Conservation (phyloP, 1,140 invertebrate species). For the Drosophila nannoptera region DNA sequence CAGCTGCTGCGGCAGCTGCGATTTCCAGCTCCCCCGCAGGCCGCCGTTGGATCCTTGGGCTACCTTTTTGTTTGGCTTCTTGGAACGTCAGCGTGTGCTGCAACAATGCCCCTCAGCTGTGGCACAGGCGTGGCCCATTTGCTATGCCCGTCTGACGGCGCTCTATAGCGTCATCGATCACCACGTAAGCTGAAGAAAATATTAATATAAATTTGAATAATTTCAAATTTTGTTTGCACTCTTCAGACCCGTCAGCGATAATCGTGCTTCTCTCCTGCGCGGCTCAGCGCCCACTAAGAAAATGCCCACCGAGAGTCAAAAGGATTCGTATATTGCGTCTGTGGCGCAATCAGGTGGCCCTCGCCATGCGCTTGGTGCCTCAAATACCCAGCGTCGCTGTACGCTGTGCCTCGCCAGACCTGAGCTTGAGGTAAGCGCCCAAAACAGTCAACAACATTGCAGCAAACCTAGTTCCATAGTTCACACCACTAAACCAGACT, state of each 20-base stretch:
- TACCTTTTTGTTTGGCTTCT: slow-evolving; percentile 90
- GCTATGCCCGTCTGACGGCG: slow-evolving; percentile 93
- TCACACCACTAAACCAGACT: slow-evolving; percentile 17
- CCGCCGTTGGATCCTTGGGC: slow-evolving; percentile 91
- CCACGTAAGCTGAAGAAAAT: slow-evolving; percentile 84
- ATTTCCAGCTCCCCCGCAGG: slow-evolving; percentile 51
- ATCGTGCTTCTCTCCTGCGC: slow-evolving; percentile 93
- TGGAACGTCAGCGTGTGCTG: slow-evolving; percentile 88
- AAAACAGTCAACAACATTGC: neutral
- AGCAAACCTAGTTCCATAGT: slow-evolving; percentile 11
- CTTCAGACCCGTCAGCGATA: slow-evolving; percentile 95
- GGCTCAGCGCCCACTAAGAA: slow-evolving; percentile 87
- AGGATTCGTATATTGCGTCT: slow-evolving; percentile 92
- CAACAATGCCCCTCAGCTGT: slow-evolving; percentile 91
- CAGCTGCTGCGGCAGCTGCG: slow-evolving; percentile 36
- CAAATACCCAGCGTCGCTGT: slow-evolving; percentile 89
- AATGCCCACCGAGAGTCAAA: slow-evolving; percentile 86
- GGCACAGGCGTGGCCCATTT: slow-evolving; percentile 95
- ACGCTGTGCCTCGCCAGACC: slow-evolving; percentile 94
- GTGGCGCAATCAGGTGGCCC: slow-evolving; percentile 97
- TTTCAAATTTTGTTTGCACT: slow-evolving; percentile 14
- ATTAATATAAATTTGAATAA: too few species aligned
- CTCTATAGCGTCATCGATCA: slow-evolving; percentile 96
- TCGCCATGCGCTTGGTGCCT: slow-evolving; percentile 95
- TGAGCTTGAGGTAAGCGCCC: slow-evolving; percentile 88